Base-by-base conservation (phyloP, 1,140 invertebrate genomes). In the Eupristina koningsbergeri region DNA sequence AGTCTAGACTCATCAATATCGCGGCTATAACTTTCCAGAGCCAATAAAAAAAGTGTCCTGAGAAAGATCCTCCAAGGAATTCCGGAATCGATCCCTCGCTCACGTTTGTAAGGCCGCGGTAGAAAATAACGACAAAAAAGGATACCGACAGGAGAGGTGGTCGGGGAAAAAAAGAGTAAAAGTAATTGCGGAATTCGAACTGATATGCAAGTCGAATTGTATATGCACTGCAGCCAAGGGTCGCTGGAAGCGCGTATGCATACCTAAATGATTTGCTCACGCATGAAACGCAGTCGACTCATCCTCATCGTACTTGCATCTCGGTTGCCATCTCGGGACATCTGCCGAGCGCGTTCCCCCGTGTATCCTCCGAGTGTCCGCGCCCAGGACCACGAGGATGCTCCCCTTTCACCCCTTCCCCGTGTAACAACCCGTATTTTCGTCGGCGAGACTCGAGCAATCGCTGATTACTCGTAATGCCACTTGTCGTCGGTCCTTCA, bases 351-450 rank as follows among this genome's bases (percentile, higher is more conserved):
- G 29, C 29, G 63, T 31, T 64, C 63, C 0, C 29, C 53, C 53
- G 53, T 26, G 26, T 58, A n/a, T n/a, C n/a, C 53, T 26, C 53
- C 53, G 53, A 58, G 22, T 26, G 53, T 58, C 53, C 53, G 53
- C 53, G 53, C 19, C 22, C 63, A 31, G 3, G 31, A 64, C n/a
- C 79, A 7, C n/a, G 50, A 77, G 15, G 8, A 31, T n/a, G 53
- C 53, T 58, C 45, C 29, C 17, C 39, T n/a, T n/a, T n/a, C 17
- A 5, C 31, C 0, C 34, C 31, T 31, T 19, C 26, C 9, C n/a
- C n/a, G n/a, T n/a, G n/a, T n/a, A 47, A 58, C 61, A 73, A 73
- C 82, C 75, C 81, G 41, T 78, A 77, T 61, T 78, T 67, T 36
- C 41, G 26, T 5, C 26, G 19, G 26, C 50, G 36, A 15, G 34